Evolutionary conservation across 2,888 invertebrate genomes (phyloP).

Genomic region (Dynastes maya): DNA sequence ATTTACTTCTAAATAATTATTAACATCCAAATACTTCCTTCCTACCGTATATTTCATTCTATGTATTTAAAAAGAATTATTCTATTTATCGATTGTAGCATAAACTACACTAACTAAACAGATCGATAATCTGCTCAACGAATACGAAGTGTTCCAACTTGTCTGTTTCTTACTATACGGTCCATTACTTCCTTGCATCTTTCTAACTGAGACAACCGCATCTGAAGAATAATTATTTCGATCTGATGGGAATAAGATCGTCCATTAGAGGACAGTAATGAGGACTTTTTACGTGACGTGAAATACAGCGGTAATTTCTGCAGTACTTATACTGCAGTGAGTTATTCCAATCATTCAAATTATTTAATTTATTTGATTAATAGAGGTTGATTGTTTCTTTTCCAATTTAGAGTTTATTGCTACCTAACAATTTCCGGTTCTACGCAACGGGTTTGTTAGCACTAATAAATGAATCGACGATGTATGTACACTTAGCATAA

Average conservation of each 20-base stretch:
- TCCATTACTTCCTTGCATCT: slow-evolving; percentile 20
- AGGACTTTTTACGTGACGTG: not conserved
- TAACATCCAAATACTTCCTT: no score
- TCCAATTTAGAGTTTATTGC: not conserved
- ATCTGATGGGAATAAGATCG: slow-evolving; percentile 19
- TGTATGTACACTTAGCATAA: no score
- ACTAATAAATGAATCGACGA: not conserved
- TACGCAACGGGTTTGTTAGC: not conserved
- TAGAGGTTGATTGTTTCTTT: not conserved
- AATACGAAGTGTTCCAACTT: not conserved
- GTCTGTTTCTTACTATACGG: slow-evolving; percentile 1
- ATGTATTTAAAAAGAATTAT: no score
- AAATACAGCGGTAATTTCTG: not conserved
- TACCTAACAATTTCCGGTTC: not conserved
- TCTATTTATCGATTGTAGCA: no score
- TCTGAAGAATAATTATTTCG: slow-evolving; percentile 22
- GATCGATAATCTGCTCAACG: no score
- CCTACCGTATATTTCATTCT: no score
- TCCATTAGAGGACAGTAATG: not conserved
- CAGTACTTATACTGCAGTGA: not conserved
- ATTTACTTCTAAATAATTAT: no score
- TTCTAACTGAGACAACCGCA: slow-evolving; percentile 12
- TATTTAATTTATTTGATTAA: not conserved
- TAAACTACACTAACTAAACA: no score
- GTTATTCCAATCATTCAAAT: not conserved